Percentiles rank a stretch among this genome's conserved stretches.
Conservation (phyloP, 2,888 invertebrate species). For the Pachymerium ferrugineum region DNA sequence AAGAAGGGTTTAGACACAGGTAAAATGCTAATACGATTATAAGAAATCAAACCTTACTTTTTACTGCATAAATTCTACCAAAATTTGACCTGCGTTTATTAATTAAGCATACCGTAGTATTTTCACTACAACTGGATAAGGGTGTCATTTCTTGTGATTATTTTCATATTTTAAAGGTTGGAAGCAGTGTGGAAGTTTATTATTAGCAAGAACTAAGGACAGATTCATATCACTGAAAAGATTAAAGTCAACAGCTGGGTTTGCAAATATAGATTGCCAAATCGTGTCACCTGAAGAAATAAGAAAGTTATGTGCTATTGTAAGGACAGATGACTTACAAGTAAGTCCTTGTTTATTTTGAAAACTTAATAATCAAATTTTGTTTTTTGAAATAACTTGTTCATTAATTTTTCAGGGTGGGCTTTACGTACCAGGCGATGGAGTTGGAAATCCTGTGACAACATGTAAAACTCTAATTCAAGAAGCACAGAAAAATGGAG, state of each 20-base stretch:
- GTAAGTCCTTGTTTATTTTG: conserved; percentile 30
- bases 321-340: conserved; percentile 69
- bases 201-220: conserved; percentile 76
- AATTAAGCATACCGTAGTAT: no score
- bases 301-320: conserved; percentile 66
- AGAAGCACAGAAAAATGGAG: conserved; percentile 47
- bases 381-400: not conserved
- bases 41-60: not conserved
- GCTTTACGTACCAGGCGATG: conserved; percentile 88
- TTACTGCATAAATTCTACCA: not conserved
- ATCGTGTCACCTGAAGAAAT: conserved; percentile 71
- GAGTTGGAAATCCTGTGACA: conserved; percentile 77
- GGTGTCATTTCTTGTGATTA: no score
- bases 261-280: conserved; percentile 76
- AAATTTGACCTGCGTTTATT: no score
- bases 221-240: conserved; percentile 74
- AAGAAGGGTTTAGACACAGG: conserved; percentile 64
- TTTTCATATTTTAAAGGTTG: conserved; percentile 65
- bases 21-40: conserved; percentile 27
- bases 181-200: conserved; percentile 85
- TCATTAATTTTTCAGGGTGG: conserved; percentile 58
- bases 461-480: conserved; percentile 40
- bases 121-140: no score
- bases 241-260: conserved; percentile 76
- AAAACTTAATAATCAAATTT: not conserved